Conservation (phyloP, 1,140 invertebrate genomes). For the Sesamia nonagrioides region DNA sequence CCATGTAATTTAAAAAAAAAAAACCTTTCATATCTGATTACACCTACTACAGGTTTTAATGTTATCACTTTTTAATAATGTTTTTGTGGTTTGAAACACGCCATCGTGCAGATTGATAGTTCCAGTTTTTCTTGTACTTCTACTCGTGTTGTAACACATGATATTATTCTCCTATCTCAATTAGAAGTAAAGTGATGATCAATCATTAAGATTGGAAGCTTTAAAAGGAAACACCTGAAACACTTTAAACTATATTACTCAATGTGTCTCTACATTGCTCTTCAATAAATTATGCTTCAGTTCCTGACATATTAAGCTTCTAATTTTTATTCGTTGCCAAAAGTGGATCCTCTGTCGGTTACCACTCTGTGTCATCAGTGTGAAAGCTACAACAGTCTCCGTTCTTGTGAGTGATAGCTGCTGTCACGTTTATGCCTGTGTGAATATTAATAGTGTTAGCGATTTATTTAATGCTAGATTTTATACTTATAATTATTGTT, state of each 20-base stretch:
- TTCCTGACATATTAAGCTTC: not conserved
- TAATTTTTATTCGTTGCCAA: not conserved
- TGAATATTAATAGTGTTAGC: conserved; percentile 31
- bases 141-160: no score
- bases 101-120: no score
- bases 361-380: not conserved
- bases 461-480: conserved; percentile 1
- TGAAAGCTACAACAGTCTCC: conserved; percentile 27
- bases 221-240: not conserved
- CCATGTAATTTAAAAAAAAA: no score
- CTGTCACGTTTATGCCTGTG: conserved; percentile 23
- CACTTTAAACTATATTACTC: no score
- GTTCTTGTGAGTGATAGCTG: conserved; percentile 16
- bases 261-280: no score
- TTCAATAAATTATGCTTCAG: not conserved
- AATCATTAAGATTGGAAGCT: not conserved
- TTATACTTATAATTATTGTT: conserved; percentile 11
- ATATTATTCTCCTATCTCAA: no score
- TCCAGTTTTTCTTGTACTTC: no score
- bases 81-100: no score
- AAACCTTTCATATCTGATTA: no score
- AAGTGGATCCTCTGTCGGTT: not conserved
- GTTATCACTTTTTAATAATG: no score
- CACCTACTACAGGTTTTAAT: no score
- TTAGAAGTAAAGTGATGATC: not conserved